Conservation (phyloP, 2,797 vertebrate genomes). For the Limnodromus scolopaceus region DNA sequence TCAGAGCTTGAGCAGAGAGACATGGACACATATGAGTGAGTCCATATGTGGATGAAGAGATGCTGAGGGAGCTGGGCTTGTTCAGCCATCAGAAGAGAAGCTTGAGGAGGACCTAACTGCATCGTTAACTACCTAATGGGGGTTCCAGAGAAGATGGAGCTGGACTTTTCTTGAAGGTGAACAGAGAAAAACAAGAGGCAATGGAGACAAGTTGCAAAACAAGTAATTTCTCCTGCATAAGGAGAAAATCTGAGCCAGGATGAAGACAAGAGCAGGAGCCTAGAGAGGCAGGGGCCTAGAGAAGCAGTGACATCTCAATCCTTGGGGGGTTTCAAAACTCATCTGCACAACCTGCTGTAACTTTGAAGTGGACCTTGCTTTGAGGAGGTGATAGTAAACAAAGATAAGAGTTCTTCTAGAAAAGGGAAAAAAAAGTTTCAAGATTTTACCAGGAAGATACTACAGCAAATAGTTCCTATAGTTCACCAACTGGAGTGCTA, state of each 20-base stretch:
- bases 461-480: not conserved
- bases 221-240: not conserved
- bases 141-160: not conserved
- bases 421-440: not conserved
- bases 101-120: rapidly evolving
- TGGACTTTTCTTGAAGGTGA: not conserved
- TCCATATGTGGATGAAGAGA: not conserved
- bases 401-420: not conserved
- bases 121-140: not conserved
- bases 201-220: not conserved
- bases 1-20: not conserved
- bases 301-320: not conserved
- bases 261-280: not conserved
- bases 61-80: not conserved
- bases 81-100: not conserved
- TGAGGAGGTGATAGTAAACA: not conserved
- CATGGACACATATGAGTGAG: not conserved
- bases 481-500: not conserved
- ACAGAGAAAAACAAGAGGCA: not conserved
- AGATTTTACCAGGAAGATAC: not conserved
- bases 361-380: not conserved
- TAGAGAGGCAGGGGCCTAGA: not conserved
- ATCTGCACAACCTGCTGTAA: not conserved
- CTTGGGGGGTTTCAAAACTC: not conserved
- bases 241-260: not conserved